Evolutionary conservation across 92 coral and sea anemone species (phyloP), one percentile per base, ranked within the genome.

Genomic region (Phenganax stokvisi): DNA sequence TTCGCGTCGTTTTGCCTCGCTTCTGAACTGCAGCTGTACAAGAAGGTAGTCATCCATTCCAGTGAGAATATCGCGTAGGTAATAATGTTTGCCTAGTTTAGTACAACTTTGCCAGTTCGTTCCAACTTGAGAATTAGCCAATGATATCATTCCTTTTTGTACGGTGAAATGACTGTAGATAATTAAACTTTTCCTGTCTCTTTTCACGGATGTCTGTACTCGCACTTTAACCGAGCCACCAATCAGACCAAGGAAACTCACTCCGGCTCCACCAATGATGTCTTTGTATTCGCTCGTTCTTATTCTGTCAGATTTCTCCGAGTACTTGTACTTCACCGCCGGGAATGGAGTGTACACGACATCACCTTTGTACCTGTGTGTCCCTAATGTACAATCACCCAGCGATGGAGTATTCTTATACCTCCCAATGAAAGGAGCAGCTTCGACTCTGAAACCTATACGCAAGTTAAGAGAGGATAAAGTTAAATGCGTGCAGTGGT

Each of bases 91-190:
- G 20, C 20, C 57, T 12, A 72, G 13, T 13, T 72, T 72, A 15
- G n/a, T 72, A 72, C 77, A 72, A 29, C 77, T 72, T 72, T 72
- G 56, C 77, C 77, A 72, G 25, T 72, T 72, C 52, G 77, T 72
- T 12, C 77, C 77, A n/a, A 72, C 57, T 72, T 72, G 57, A n/a
- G 77, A 51, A 51, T 72, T 72, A 13, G 77, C 11, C 52, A 72
- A 51, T 72, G 77, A 72, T 7, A 72, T 72, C 77, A 72, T 72
- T 3, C 77, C 77, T 72, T 72, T 72, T n/a, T 51, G 77, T 8
- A 72, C 52, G 0, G 17, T 54, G 52, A 72, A 72, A 72, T 72
- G 77, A 44, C 77, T 72, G 77, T 72, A 72, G 56, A 72, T 72
- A 11, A 54, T 51, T 28, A 72, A 72, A 72, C 77, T 72, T 51